A percentile compares a stretch with the other conserved stretches of the same genome.
Conservation (phyloP, 1,140 invertebrate genomes). For the Drosophila prosaltans region DNA sequence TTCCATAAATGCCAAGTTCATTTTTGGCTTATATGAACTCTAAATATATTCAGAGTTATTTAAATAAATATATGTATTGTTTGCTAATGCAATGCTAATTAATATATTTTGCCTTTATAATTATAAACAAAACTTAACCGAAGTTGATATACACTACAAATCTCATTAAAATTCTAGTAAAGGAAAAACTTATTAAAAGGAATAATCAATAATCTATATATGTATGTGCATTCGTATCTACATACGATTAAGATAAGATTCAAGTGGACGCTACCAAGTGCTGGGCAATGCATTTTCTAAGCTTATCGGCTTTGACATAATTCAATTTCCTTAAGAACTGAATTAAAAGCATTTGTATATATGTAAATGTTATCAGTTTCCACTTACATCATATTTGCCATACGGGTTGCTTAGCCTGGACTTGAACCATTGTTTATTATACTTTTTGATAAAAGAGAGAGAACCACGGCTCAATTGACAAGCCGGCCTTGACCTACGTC, state of each 20-base stretch:
- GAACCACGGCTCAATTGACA: conserved; percentile 19
- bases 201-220: too few relatives aligned
- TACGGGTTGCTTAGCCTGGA: not conserved
- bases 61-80: not conserved
- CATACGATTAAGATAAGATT: too few relatives aligned
- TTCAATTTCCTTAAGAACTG: not conserved
- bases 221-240: too few relatives aligned
- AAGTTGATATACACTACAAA: too few relatives aligned
- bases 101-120: not conserved
- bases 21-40: not conserved
- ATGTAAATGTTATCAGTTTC: not conserved
- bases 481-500: conserved; percentile 78
- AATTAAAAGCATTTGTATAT: not conserved
- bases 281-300: not conserved
- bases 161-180: too few relatives aligned
- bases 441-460: conserved; percentile 14
- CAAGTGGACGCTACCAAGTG: too few relatives aligned
- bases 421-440: conserved; percentile 14
- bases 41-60: not conserved
- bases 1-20: not conserved
- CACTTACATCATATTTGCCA: not conserved
- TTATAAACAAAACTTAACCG: not conserved
- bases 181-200: too few relatives aligned
- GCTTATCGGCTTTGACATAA: not conserved
- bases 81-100: not conserved